A percentile compares a stretch with the other conserved stretches of the same genome.
These are phyloP conservation scores for Philereme transversata DNA, from an alignment of 2,888 invertebrate genomes.

Conservation along the genomic window DNA sequence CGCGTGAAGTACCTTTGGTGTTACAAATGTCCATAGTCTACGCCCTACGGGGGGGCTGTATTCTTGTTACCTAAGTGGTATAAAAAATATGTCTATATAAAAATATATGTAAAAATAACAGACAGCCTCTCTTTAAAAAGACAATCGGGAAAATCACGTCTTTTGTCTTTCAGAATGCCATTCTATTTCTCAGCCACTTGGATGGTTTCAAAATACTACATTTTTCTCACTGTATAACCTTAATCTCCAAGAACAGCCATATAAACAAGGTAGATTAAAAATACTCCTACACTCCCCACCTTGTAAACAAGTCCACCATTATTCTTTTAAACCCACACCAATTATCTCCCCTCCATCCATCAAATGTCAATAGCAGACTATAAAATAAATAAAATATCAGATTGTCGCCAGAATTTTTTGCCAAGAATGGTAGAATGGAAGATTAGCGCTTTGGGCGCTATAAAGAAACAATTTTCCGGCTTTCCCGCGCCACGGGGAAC, in stretches of 20 bases:
- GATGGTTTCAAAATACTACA: too few species aligned
- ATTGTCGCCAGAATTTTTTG: conserved; percentile 48
- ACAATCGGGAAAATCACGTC: too few species aligned
- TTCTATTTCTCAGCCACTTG: too few species aligned
- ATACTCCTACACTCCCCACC: conserved; percentile 3
- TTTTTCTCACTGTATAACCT: too few species aligned
- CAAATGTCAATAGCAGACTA: conserved; percentile 74
- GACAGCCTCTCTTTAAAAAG: too few species aligned
- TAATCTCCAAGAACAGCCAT: not conserved
- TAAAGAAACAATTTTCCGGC: conserved; percentile 82
- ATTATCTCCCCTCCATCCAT: conserved; percentile 65
- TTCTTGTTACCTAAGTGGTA: too few species aligned
- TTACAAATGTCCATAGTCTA: too few species aligned
- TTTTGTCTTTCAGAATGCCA: too few species aligned
- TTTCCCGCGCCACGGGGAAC: conserved; percentile 64
- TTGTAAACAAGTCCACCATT: conserved; percentile 32
- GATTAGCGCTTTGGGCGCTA: conserved; percentile 79
- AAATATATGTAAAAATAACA: too few species aligned
- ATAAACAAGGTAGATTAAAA: not conserved
- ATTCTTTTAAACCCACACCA: conserved; percentile 51
- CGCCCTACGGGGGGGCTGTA: too few species aligned
- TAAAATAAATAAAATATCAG: conserved; percentile 72
- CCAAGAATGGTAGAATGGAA: conserved; percentile 45
- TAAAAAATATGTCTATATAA: too few species aligned
- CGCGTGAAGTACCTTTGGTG: too few species aligned